A percentile compares a stretch with the other conserved stretches of the same genome.
Evolutionary conservation across 2,888 invertebrate genomes (phyloP).

Genomic region (Malthinus seriepunctatus): DNA sequence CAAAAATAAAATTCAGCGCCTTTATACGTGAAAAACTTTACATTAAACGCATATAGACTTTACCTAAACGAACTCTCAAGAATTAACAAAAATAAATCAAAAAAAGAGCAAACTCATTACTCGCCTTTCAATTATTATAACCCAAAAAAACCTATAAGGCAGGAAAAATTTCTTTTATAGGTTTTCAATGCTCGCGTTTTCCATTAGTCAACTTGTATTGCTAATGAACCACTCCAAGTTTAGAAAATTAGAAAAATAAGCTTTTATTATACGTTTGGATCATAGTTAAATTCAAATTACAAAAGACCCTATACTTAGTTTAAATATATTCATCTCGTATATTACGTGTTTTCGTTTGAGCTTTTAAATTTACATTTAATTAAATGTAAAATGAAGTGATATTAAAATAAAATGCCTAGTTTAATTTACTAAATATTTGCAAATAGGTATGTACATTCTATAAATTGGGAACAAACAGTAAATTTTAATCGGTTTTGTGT

Average conservation of each 20-base stretch:
- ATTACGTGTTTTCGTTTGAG: no score
- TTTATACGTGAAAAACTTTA: no score
- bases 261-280: conserved; percentile 39
- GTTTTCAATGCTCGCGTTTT: conserved; percentile 32
- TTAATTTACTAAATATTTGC: no score
- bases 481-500: no score
- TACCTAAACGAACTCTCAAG: background rate
- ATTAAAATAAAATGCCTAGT: no score
- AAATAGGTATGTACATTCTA: no score
- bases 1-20: no score
- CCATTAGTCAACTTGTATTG: conserved; percentile 44
- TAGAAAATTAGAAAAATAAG: conserved; percentile 37
- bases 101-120: conserved; percentile 27
- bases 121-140: conserved; percentile 21
- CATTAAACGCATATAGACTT: no score
- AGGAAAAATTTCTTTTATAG: conserved; percentile 26
- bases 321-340: no score
- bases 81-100: background rate
- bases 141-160: conserved; percentile 25
- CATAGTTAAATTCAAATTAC: conserved; percentile 40
- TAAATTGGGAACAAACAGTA: no score
- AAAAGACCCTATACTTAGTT: conserved; percentile 11
- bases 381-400: no score
- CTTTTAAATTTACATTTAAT: no score
- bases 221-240: conserved; percentile 43